phyloP scores from a whole-genome alignment of 2,797 vertebrate genomes.

The Coluber constrictor region DNA sequence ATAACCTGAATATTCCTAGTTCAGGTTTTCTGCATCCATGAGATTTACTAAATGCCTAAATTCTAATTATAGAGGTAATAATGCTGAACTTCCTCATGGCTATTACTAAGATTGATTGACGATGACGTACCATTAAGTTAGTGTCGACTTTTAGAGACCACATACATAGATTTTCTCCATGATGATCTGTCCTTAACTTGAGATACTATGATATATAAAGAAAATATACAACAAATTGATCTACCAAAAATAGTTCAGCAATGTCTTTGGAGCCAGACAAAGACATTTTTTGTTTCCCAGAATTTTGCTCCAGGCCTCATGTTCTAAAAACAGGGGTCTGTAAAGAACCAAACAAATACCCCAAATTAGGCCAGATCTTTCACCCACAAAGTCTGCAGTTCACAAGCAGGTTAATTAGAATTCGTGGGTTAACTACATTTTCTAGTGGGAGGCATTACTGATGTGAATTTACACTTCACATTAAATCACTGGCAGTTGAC shows the following conservation, averaged over 20 bases:
- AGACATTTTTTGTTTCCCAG: background rate
- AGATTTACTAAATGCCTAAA: background rate
- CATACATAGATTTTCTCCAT: background rate
- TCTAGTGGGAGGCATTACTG: background rate
- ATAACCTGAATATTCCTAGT: background rate
- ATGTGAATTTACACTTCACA: background rate
- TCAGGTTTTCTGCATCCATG: background rate
- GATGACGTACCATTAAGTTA: background rate
- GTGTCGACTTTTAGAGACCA: background rate
- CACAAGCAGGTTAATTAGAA: background rate
- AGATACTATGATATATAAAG: background rate
- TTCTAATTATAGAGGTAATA: background rate
- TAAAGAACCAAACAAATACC: background rate
- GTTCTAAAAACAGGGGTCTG: background rate
- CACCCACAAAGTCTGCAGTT: background rate
- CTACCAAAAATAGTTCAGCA: background rate
- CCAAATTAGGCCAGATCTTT: background rate
- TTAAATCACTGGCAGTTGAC: background rate
- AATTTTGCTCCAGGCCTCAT: background rate
- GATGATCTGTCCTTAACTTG: background rate
- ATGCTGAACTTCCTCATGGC: background rate
- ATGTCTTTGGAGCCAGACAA: background rate
- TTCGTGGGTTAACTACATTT: background rate
- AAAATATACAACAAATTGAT: background rate
- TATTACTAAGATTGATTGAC: background rate